A percentile compares a stretch with the other conserved stretches of the same genome.
phyloP scores from a whole-genome alignment of 53 echinoderm and acorn worm species.

The Luidia sarsii region DNA sequence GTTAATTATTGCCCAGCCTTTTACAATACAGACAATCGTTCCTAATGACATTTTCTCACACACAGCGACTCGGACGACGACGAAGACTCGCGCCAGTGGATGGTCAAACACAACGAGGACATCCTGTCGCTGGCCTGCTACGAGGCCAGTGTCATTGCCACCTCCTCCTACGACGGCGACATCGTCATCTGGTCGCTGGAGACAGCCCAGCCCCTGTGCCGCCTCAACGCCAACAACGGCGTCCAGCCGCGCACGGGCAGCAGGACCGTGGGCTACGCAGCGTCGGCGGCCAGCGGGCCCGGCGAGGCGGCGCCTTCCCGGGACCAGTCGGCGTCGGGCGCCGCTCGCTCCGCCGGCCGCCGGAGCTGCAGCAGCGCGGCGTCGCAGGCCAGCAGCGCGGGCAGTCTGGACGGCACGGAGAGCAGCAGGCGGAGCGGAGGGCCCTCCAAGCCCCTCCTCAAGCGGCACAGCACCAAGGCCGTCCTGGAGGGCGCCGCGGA shows the following conservation, averaged over 20 bases:
- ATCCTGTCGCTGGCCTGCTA: conserved; percentile 81
- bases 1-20: not conserved
- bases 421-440: not conserved
- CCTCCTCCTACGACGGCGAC: conserved; percentile 94
- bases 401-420: not conserved
- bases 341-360: not conserved
- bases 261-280: conserved; percentile 30
- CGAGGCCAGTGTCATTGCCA: conserved; percentile 81
- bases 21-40: not conserved
- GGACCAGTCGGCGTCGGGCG: not conserved
- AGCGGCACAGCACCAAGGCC: conserved; percentile 15
- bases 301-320: too few species aligned
- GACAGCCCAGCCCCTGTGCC: conserved; percentile 83
- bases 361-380: conserved; percentile 16
- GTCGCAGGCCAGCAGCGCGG: not conserved
- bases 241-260: conserved; percentile 84
- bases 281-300: not conserved
- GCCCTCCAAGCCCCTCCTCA: not conserved
- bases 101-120: conserved; percentile 88
- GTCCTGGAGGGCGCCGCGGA: not conserved
- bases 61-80: conserved; percentile 92
- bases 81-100: conserved; percentile 90
- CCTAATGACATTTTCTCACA: not conserved
- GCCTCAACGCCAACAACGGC: conserved; percentile 84
- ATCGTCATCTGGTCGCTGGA: conserved; percentile 97